Conservation (phyloP, 2,113 vertebrate species). For the Nibea coibor region DNA sequence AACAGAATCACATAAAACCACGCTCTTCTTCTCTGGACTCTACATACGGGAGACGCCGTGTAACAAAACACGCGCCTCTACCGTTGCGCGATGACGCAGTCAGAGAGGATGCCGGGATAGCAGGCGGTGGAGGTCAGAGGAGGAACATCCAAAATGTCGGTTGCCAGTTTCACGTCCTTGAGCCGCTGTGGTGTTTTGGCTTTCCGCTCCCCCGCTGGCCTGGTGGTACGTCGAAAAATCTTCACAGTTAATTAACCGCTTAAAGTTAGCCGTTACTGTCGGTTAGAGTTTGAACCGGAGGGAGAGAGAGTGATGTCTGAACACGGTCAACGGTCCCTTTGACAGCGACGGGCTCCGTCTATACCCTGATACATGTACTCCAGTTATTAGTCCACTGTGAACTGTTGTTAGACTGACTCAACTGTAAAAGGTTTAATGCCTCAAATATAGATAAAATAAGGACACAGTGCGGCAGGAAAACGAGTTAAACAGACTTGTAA, state of each 20-base stretch:
- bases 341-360: constrained; percentile 36
- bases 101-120: constrained; percentile 50
- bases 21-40: accelerated
- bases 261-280: accelerated
- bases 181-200: constrained; percentile 64
- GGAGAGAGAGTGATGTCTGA: no score
- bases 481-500: not conserved
- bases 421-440: accelerated
- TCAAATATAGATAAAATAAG: no score
- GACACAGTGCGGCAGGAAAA: not conserved
- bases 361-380: constrained; percentile 15
- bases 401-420: not conserved
- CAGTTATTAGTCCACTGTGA: not conserved
- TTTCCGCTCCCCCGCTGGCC: constrained; percentile 51
- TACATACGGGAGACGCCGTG: not conserved
- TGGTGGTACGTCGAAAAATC: constrained; percentile 56
- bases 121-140: constrained; percentile 65
- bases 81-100: not conserved
- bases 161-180: constrained; percentile 77
- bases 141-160: constrained; percentile 76
- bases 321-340: not conserved
- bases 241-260: accelerated
- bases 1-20: not conserved
- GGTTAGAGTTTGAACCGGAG: no score
- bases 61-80: constrained; percentile 16